Conservation (phyloP, 2,113 vertebrate genomes). For the Chauna torquata region DNA sequence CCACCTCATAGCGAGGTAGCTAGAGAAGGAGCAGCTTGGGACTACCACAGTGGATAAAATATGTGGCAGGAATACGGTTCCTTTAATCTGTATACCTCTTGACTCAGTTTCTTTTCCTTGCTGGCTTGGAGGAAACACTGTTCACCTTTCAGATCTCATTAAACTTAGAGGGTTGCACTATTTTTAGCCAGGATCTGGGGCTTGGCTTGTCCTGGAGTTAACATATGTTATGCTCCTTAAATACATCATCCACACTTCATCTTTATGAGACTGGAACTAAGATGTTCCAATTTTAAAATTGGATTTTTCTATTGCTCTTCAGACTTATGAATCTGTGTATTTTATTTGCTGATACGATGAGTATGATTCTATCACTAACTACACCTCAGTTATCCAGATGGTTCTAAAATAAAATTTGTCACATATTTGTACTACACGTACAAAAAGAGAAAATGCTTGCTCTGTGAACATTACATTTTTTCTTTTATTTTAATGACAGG, state of each 20-base stretch:
- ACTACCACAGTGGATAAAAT: background rate
- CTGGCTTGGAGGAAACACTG: background rate
- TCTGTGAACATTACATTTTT: background rate
- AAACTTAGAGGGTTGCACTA: background rate
- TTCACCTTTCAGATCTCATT: background rate
- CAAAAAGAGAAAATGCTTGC: background rate
- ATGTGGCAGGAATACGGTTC: fast-evolving
- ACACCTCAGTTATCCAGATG: background rate
- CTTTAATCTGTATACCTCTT: fast-evolving
- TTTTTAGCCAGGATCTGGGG: background rate
- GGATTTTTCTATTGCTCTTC: background rate
- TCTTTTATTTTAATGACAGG: background rate
- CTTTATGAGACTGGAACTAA: background rate
- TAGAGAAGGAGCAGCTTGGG: background rate
- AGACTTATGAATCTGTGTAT: background rate
- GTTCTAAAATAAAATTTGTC: background rate
- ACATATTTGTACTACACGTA: background rate
- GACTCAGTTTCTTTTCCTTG: background rate
- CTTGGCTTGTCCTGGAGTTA: background rate
- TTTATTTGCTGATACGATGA: background rate
- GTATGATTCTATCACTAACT: background rate
- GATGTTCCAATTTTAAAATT: too few relatives aligned
- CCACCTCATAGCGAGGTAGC: background rate
- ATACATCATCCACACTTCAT: background rate
- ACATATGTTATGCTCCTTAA: background rate